Base-by-base conservation (phyloP, 2,113 vertebrate genomes). In the Mastomys coucha region DNA sequence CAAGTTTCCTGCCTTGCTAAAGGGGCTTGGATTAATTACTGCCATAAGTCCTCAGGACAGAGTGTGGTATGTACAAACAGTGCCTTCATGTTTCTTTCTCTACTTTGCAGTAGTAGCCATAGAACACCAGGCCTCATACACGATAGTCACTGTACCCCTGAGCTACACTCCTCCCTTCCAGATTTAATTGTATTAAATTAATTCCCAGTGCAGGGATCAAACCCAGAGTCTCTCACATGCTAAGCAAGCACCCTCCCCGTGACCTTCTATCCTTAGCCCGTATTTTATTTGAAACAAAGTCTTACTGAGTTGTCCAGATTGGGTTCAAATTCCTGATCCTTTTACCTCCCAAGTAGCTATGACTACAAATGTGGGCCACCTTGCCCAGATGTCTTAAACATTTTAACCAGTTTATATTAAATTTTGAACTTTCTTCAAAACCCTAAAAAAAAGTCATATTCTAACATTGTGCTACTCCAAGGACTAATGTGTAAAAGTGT, bases 361-460 rank as follows among this genome's bases (percentile, higher is more conserved):
- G 22, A 39, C n/a, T 58, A 17, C 14, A 58, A 28, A 51, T 28
- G 4, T 58, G 24, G 8, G 9, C 8, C 26, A 19, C 51, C 16
- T 28, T 42, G 8, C 24, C 84, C 28, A 36, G 49, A 19, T 36
- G 6, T 51, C 28, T 53, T 81, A 17, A 20, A 67, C 42, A 58
- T 20, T 90, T 94, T 67, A 26, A 81, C 36, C 53, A 56, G 5
- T 85, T 88, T 67, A 5, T 11, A 28, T 72, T 78, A 58, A 72
- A 31, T 22, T 91, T 76, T 96, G 49, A 92, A 45, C 7, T 51
- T 92, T 63, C n/a, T 60, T 87, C 22, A 58, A 92, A 90, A 65
- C n/a, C 12, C 4, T 1, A 22, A 20, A 58, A 65, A 65, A 56
- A 91, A 89, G 22, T 93, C 9, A 77, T 85, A 93, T 93, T 42